Conservation (phyloP, 2,888 invertebrate genomes). For the Lissonota sp. region DNA sequence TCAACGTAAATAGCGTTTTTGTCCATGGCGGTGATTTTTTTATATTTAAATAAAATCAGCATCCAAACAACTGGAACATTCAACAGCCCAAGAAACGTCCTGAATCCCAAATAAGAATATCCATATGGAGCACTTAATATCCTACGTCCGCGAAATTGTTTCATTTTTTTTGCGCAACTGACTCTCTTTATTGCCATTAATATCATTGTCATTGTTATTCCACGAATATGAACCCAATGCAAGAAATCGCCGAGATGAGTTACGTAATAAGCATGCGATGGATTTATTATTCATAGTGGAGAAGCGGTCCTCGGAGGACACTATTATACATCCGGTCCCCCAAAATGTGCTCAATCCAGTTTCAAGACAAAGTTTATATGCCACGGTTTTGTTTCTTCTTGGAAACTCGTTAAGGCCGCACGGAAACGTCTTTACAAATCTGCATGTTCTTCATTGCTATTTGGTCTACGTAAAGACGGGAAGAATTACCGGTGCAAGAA, state of each 20-base stretch:
- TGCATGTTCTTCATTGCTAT: constrained; percentile 36
- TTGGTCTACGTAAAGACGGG: constrained; percentile 16
- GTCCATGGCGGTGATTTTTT: not conserved
- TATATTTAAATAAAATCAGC: constrained; percentile 1
- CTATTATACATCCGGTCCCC: constrained; percentile 11
- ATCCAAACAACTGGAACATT: constrained; percentile 29
- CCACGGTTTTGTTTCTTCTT: constrained; percentile 29
- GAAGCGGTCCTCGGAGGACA: constrained; percentile 11
- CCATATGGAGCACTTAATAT: not conserved
- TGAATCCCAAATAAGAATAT: constrained; percentile 31
- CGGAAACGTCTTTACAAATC: constrained; percentile 28
- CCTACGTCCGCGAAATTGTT: constrained; percentile 15
- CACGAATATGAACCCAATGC: constrained; percentile 48
- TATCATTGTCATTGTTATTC: constrained; percentile 45
- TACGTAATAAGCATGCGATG: constrained; percentile 42
- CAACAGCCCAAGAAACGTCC: constrained; percentile 11
- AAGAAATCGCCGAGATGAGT: constrained; percentile 35
- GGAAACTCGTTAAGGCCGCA: constrained; percentile 40
- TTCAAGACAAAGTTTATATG: constrained; percentile 6
- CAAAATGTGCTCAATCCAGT: constrained; percentile 51
- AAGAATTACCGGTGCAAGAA: constrained; percentile 20
- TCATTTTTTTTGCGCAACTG: not conserved
- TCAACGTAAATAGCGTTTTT: not conserved
- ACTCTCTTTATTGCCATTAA: constrained; percentile 19
- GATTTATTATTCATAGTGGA: constrained; percentile 56